Evolutionary conservation across 2,888 invertebrate species (phyloP).

Genomic region (Cantharis rustica): DNA sequence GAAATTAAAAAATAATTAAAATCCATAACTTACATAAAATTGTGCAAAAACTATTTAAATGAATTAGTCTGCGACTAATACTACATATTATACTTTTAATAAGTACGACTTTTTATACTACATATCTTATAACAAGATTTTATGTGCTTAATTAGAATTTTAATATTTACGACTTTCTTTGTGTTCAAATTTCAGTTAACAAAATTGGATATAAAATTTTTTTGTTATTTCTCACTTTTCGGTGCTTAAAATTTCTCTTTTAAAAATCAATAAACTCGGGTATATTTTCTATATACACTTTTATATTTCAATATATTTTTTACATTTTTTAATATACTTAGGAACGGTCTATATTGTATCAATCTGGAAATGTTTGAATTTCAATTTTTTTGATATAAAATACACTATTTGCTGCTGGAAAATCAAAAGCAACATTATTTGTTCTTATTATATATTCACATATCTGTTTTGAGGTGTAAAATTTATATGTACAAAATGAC

Average conservation of each 20-base stretch:
- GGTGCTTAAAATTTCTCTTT: background rate
- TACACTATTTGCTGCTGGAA: background rate
- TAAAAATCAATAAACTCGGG: background rate
- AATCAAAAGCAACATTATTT: background rate
- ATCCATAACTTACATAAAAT: too few species aligned
- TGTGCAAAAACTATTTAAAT: too few species aligned
- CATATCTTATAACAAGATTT: slow-evolving; percentile 10
- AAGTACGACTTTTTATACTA: too few species aligned
- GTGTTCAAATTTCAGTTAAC: background rate
- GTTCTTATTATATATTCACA: too few species aligned
- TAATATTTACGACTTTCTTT: background rate
- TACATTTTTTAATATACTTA: background rate
- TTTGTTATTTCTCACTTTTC: background rate
- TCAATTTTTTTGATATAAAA: background rate
- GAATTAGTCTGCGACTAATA: too few species aligned
- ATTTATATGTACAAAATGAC: background rate
- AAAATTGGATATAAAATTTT: background rate
- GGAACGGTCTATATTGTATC: background rate
- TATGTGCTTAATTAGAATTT: background rate
- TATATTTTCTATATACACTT: background rate
- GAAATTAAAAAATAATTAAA: too few species aligned
- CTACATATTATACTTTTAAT: too few species aligned
- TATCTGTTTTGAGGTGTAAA: background rate
- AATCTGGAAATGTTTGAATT: background rate
- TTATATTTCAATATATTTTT: background rate